A percentile compares a stretch with the other conserved stretches of the same genome.
These are phyloP conservation scores for Caenorhabditis afra DNA, from an alignment of 2,888 invertebrate genomes.

Conservation along the genomic window DNA sequence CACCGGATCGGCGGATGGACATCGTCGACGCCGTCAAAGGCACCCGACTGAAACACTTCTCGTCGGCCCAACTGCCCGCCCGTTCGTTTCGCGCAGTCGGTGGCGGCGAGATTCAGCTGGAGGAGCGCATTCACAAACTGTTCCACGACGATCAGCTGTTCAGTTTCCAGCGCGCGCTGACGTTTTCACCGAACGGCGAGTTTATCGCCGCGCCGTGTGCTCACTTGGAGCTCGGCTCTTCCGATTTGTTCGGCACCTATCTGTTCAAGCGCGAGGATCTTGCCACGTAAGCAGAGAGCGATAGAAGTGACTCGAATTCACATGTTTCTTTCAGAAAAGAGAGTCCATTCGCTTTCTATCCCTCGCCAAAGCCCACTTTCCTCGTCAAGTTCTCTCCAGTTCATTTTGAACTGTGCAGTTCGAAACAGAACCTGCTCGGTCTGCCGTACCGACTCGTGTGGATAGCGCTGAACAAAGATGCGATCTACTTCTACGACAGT, in stretches of 20 bases:
- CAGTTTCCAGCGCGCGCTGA: constrained; percentile 92
- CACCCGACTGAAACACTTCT: constrained; percentile 66
- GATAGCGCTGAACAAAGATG: constrained; percentile 91
- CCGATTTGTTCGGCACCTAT: constrained; percentile 83
- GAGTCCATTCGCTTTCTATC: constrained; percentile 54
- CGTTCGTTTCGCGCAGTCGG: not conserved
- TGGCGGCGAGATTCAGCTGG: constrained; percentile 28
- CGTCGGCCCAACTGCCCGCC: constrained; percentile 53
- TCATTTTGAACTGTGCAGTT: constrained; percentile 84
- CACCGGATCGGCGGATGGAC: constrained; percentile 78
- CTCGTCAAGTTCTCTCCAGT: constrained; percentile 90
- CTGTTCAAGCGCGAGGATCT: constrained; percentile 84
- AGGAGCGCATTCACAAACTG: constrained; percentile 82
- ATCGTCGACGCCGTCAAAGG: constrained; percentile 76
- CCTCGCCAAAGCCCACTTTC: constrained; percentile 85
- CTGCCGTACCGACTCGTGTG: constrained; percentile 90
- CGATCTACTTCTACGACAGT: constrained; percentile 90
- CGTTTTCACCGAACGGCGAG: constrained; percentile 93
- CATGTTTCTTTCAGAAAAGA: constrained; percentile 37
- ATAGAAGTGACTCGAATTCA: constrained; percentile 13
- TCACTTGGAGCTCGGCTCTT: constrained; percentile 79
- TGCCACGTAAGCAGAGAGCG: constrained; percentile 80
- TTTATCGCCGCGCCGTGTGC: constrained; percentile 90
- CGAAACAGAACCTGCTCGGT: constrained; percentile 77
- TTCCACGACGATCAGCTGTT: constrained; percentile 94